Base-by-base conservation (phyloP, 2,888 invertebrate genomes). In the Gryllus longicercus region DNA sequence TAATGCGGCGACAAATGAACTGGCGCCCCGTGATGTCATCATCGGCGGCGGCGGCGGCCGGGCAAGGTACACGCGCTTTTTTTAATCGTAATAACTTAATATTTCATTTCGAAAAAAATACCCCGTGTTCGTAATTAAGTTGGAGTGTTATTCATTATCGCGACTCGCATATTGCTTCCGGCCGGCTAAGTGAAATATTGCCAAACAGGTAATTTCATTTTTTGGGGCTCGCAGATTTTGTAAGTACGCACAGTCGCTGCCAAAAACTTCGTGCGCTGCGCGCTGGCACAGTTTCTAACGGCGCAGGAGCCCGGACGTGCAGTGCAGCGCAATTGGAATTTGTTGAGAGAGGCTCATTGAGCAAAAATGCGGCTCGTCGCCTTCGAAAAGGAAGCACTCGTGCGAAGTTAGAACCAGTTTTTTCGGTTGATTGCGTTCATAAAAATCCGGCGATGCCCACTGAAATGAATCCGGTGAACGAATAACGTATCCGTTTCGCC, bases 1-100 rank as follows among this genome's bases (percentile, higher is more conserved):
- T 63, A 63, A 63, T 63, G n/a, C 63, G 63, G 63, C 63, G 63
- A 63, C 63, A 63, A 63, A 63, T 63, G 63, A 63, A 63, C 63
- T 63, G 63, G n/a, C 63, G 63, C 63, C 63, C 63, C 16, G 14
- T 63, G 63, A 63, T 63, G 63, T 63, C 63, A 63, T 63, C 63
- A 63, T 63, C 63, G 63, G 63, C 63, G 63, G n/a, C 16, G 51
- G 51, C n/a, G n/a, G 14, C 63, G 16, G 16, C 16, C 38, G 38
- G 38, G 63, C 16, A 63, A 63, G 63, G 63, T 63, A 63, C 63
- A 63, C 63, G 63, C 63, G 63, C 12, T 63, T 63, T 63, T 63
- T 63, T 63, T 63, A 63, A 63, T 63, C 63, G 63, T n/a, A 63
- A 63, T 63, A 63, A 63, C 63, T 63, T 63, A 63, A 63, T 63